Conservation (phyloP, 1,140 invertebrate species). For the Drosophila paulistorum region DNA sequence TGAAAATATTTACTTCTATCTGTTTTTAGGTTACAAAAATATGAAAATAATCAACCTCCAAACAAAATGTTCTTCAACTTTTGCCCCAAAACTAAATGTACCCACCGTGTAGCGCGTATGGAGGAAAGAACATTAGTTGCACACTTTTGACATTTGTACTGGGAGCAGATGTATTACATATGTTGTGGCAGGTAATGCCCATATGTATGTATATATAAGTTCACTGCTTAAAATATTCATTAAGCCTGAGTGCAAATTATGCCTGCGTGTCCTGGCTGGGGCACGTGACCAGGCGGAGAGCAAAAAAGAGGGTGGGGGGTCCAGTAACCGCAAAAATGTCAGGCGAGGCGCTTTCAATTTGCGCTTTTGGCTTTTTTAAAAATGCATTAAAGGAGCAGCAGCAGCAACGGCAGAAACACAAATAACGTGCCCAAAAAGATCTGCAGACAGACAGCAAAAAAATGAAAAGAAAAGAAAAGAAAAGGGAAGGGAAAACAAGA, state of each 20-base stretch:
- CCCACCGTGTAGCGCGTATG: background rate
- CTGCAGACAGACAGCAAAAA: slow-evolving; percentile 56
- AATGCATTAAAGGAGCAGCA: slow-evolving; percentile 72
- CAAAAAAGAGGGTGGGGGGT: background rate
- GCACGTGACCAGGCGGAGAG: slow-evolving; percentile 39
- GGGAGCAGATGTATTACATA: slow-evolving; percentile 39
- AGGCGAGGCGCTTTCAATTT: slow-evolving; percentile 73
- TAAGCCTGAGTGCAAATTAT: slow-evolving; percentile 79
- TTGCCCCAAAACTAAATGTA: background rate
- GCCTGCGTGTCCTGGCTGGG: slow-evolving; percentile 61
- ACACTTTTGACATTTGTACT: slow-evolving; percentile 63
- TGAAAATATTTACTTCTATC: too few species aligned
- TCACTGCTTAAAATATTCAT: slow-evolving; percentile 74
- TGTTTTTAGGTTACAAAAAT: too few species aligned
- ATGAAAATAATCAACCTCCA: too few species aligned
- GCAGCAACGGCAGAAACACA: slow-evolving; percentile 40
- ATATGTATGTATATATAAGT: slow-evolving; percentile 49
- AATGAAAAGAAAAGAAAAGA: slow-evolving; percentile 5
- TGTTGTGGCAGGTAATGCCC: slow-evolving; percentile 50
- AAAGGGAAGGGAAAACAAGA: slow-evolving; percentile 16
- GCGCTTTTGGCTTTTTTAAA: slow-evolving; percentile 79
- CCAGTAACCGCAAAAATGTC: slow-evolving; percentile 53
- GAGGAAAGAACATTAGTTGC: slow-evolving; percentile 41
- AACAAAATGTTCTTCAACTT: background rate
- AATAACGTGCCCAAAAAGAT: slow-evolving; percentile 75